Conservation (phyloP, 2,113 vertebrate genomes). For the Podarcis muralis region DNA sequence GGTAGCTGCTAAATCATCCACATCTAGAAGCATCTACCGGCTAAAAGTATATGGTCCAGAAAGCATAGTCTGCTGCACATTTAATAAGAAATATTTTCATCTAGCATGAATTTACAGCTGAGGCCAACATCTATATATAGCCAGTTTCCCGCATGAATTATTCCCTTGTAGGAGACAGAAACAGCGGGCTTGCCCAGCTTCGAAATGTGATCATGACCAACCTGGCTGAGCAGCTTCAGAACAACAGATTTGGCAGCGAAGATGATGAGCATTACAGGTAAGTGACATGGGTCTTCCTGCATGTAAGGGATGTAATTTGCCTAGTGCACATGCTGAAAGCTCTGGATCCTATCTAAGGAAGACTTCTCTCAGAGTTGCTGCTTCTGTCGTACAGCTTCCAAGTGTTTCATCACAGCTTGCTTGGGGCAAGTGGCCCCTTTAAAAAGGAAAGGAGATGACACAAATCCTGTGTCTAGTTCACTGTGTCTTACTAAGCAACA, state of each 20-base stretch:
- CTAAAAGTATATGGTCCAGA: neutral
- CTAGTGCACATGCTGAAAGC: neutral
- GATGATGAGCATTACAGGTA: constrained; percentile 98
- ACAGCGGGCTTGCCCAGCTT: constrained; percentile 90
- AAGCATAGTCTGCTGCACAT: neutral
- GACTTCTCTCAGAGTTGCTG: neutral
- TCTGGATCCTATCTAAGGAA: no score
- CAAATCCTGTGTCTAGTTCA: no score
- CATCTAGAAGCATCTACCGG: neutral
- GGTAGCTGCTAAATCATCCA: no score
- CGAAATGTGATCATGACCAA: constrained; percentile 94
- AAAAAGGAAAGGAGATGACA: no score
- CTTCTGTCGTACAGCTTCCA: neutral
- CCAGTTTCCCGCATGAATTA: neutral
- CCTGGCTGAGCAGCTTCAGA: constrained; percentile 93
- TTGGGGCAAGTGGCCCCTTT: no score
- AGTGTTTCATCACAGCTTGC: neutral
- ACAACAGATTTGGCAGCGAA: constrained; percentile 96
- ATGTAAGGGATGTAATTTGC: no score
- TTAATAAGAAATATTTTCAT: accelerated
- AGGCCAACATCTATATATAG: neutral
- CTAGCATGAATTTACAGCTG: neutral
- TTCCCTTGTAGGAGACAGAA: constrained; percentile 87
- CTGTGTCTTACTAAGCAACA: neutral
- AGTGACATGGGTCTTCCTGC: neutral